These are phyloP conservation scores for Leptura quadrifasciata DNA, from an alignment of 2,888 invertebrate species.

Conservation along the genomic window DNA sequence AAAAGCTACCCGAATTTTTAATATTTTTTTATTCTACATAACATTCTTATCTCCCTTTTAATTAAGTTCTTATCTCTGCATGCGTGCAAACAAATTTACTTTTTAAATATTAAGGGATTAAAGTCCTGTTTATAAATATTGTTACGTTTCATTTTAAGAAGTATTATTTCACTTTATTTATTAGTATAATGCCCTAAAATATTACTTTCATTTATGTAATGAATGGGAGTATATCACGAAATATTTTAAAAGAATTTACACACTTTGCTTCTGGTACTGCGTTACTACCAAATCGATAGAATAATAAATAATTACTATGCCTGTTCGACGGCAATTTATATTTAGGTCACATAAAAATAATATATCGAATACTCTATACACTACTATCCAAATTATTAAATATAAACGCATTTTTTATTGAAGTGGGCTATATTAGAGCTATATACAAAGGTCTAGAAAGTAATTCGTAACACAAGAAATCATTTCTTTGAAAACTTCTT, in stretches of 20 bases:
- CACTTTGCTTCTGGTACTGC: constrained; percentile 7
- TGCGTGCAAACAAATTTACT: constrained; percentile 32
- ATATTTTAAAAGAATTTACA: constrained; percentile 26
- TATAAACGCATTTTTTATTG: too few relatives aligned
- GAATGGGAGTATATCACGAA: constrained; percentile 32
- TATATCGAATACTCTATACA: too few relatives aligned
- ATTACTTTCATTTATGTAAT: constrained; percentile 38
- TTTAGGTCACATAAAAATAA: not conserved
- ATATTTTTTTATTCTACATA: not conserved
- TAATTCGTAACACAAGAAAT: too few relatives aligned
- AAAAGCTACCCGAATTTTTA: constrained; percentile 28
- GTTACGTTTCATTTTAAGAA: constrained; percentile 33
- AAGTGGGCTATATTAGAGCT: too few relatives aligned
- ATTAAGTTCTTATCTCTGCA: constrained; percentile 31
- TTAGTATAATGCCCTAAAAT: constrained; percentile 40
- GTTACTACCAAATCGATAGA: constrained; percentile 30
- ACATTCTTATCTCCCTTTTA: constrained; percentile 10
- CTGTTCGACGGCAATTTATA: not conserved
- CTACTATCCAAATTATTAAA: too few relatives aligned
- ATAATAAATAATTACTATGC: not conserved
- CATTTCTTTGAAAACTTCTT: too few relatives aligned
- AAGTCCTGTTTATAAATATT: constrained; percentile 40
- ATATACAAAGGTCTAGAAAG: too few relatives aligned
- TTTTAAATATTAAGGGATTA: constrained; percentile 24
- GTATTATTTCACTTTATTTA: constrained; percentile 38